phyloP scores from a whole-genome alignment of 1,140 invertebrate species.

The Phthorimaea operculella region DNA sequence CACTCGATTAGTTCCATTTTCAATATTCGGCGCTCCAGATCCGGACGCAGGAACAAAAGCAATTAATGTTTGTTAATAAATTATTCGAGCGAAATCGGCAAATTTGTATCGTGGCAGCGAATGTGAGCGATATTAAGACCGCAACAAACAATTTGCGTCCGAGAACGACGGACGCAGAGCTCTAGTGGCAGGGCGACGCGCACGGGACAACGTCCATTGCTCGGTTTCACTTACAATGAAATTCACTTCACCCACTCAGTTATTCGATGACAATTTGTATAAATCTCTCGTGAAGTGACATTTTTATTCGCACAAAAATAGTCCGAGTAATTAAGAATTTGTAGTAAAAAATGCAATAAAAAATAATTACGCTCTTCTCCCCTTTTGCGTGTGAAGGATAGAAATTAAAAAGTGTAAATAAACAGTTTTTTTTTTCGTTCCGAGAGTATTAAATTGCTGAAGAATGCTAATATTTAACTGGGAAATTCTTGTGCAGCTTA shows the following conservation, averaged over 20 bases:
- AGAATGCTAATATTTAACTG: conserved; percentile 62
- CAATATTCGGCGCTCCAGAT: not conserved
- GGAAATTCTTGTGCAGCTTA: conserved; percentile 62
- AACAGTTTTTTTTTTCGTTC: conserved; percentile 54
- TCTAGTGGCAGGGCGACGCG: no score
- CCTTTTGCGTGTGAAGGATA: conserved; percentile 30
- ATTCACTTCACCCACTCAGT: not conserved
- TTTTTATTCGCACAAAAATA: conserved; percentile 9
- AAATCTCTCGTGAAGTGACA: no score
- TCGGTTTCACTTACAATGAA: not conserved
- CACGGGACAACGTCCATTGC: no score
- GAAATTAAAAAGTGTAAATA: conserved; percentile 51
- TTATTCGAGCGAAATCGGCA: conserved; percentile 29
- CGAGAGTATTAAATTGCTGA: conserved; percentile 58
- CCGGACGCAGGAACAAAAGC: conserved; percentile 2
- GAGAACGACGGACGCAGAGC: conserved; percentile 30
- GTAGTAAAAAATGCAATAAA: conserved; percentile 55
- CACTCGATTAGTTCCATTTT: not conserved
- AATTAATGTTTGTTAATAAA: conserved; percentile 27
- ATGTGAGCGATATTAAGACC: conserved; percentile 46
- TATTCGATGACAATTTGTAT: no score
- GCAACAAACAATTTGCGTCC: conserved; percentile 51
- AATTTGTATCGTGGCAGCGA: conserved; percentile 33
- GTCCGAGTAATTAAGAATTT: conserved; percentile 52
- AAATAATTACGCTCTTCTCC: conserved; percentile 39